These are phyloP conservation scores for Acleris cristana DNA, from an alignment of 2,888 invertebrate species.

Conservation along the genomic window DNA sequence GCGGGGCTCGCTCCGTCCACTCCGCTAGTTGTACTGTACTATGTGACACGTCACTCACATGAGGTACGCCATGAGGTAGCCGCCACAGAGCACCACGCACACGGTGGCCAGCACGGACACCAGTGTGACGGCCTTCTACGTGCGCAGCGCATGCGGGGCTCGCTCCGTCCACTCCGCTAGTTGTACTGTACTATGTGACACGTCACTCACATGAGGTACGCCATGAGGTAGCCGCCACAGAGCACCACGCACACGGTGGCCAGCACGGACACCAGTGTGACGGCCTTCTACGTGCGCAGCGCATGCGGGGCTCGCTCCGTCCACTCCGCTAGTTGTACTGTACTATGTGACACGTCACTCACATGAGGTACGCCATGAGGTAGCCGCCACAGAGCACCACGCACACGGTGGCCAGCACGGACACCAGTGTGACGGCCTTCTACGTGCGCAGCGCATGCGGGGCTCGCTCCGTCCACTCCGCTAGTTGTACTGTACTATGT, in stretches of 20 bases:
- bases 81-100: slow-evolving; percentile 85
- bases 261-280: slow-evolving; percentile 90
- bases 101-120: slow-evolving; percentile 91
- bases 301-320: slow-evolving; percentile 89
- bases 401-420: slow-evolving; percentile 89
- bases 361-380: slow-evolving; percentile 90
- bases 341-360: slow-evolving; percentile 78
- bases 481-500: slow-evolving; percentile 80
- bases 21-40: slow-evolving; percentile 86
- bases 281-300: slow-evolving; percentile 89
- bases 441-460: slow-evolving; percentile 89
- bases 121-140: slow-evolving; percentile 91
- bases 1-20: slow-evolving; percentile 88
- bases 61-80: slow-evolving; percentile 91
- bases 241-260: slow-evolving; percentile 89
- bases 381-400: slow-evolving; percentile 88
- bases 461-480: slow-evolving; percentile 88
- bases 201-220: slow-evolving; percentile 87
- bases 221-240: slow-evolving; percentile 89
- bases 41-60: slow-evolving; percentile 82
- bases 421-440: slow-evolving; percentile 90
- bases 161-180: slow-evolving; percentile 88
- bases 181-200: slow-evolving; percentile 78
- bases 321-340: slow-evolving; percentile 86
- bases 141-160: slow-evolving; percentile 87